Base-by-base conservation (phyloP, 2,797 vertebrate species). In the Echeneis naucrates region DNA sequence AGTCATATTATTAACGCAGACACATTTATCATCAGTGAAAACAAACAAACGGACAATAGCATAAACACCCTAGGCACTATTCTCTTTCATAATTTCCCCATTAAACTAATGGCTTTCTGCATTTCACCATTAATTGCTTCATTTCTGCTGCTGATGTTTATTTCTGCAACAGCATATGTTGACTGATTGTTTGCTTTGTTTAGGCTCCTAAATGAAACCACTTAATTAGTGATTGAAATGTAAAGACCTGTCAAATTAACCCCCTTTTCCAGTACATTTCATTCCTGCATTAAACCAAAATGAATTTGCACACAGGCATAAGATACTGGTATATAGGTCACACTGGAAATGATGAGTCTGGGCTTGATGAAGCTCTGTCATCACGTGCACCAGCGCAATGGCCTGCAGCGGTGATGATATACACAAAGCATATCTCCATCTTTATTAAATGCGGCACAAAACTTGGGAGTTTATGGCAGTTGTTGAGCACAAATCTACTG, bases 181-280 rank as follows among this genome's bases (percentile, higher is more conserved):
- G 76, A 52, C 74, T 69, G 71, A 91, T 81, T 82, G 79, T 86
- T 87, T 84, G 85, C 87, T 89, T 91, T 88, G 82, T 92, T 90
- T 88, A 86, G 89, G 64, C 80, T 81, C 78, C 85, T 88, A 87
- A 89, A 90, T 91, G 87, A 88, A 90, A 87, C 82, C 81, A 90
- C 87, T 93, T 92, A 94, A 94, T 93, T 93, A 93, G 84, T 85
- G 87, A 90, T 77, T 79, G 87, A 90, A 92, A 93, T 75, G 82
- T 84, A 88, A 91, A 93, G 92, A 88, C 89, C 89, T 86, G 88
- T 92, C 89, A 92, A 93, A 94, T 94, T 92, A 94, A 92, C 92
- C 91, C 81, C 68, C 59, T 85, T 93, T 94, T 95, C 89, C 90
- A 89, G 78, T 88, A 94, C 94, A 94, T 95, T 94, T 93, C 86